Evolutionary conservation across 1,140 invertebrate genomes (phyloP), one percentile per base, ranked within the genome.

Genomic region (Galendromus occidentalis): DNA sequence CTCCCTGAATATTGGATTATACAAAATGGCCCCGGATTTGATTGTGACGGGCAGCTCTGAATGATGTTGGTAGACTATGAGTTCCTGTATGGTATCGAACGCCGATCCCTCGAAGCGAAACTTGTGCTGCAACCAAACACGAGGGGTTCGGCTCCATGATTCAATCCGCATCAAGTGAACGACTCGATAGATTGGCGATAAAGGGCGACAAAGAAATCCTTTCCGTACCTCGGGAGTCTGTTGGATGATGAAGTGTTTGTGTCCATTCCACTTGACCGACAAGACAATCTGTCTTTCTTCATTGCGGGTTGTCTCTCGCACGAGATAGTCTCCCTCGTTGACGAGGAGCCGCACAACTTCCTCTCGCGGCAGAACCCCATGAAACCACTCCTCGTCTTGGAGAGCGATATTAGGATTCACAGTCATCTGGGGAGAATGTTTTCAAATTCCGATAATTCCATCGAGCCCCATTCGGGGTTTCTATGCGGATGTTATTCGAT

Each of bases 231-330:
- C 89, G 14, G 83, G 80, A 12, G 90, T 91, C 22, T 86, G 91
- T 80, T 98, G 92, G 64, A 97, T 91, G 69, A 97, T 96, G 73
- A 96, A 96, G 79, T 98, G 93, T 75, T 93, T 92, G 72, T 92
- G 88, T 17, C 75, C 87, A 66, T 90, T 86, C 92, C 92, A 96
- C 73, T 85, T 89, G 0, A 95, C 91, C 12, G 91, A 95, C 25
- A 98, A 74, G 55, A 97, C 93, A 67, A 91, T 88, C 67, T 79
- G 77, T 72, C 88, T 82, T 74, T 93, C 86, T 74, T 91, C 85
- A 74, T 89, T 94, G 75, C 86, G 82, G n/a, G 85, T 88, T 44
- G 91, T 95, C 79, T 95, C 89, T 25, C 92, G 80, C 30, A 98
- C 91, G 59, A 98, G 79, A 76, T 91, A 98, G 74, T 97, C 91